Evolutionary conservation across 2,888 invertebrate species (phyloP), one percentile per base, ranked within the genome.

Genomic region (Pachycephus smyrnensis): DNA sequence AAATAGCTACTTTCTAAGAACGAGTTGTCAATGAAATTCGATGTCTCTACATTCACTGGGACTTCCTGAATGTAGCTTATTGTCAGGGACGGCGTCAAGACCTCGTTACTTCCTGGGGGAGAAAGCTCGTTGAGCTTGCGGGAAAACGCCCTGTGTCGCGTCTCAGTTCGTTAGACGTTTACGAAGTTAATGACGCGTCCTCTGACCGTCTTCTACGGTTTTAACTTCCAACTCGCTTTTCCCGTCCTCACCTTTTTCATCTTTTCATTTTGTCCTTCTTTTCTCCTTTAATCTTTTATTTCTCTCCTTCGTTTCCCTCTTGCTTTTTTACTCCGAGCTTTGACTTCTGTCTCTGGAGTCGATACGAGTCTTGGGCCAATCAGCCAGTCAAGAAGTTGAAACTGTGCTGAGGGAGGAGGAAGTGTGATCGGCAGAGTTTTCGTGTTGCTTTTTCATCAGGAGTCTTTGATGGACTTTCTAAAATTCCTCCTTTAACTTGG

Each of bases 111-210:
- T 55, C 55, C 55, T 55, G n/a, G 23, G n/a, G 23, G 32, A 15
- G 11, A 12, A 73, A 36, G 36, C 77, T 74, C 77, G 68, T 77
- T 77, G 69, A 73, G 31, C 79, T 81, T 80, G 79, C 77, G 77
- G 81, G 81, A 81, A 76, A 73, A 78, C 78, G 75, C 75, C 55
- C 77, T 73, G 69, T 68, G 76, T 69, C 75, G 82, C 75, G 79
- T 80, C 80, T 81, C 82, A 82, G 85, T 84, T 84, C 84, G 85
- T 85, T 84, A 82, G 83, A 84, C 83, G 69, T 81, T 73, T 79
- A 82, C 79, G 79, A 80, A 84, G 84, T 81, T 83, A 85, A 85
- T 85, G 85, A 85, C 82, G 84, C 82, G 81, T 83, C 82, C 71
- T 75, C 76, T 78, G 78, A 32, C 73, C 80, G 76, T 80, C 79